These are phyloP conservation scores for Luehdorfia chinensis DNA, from an alignment of 1,140 invertebrate genomes.

Conservation along the genomic window DNA sequence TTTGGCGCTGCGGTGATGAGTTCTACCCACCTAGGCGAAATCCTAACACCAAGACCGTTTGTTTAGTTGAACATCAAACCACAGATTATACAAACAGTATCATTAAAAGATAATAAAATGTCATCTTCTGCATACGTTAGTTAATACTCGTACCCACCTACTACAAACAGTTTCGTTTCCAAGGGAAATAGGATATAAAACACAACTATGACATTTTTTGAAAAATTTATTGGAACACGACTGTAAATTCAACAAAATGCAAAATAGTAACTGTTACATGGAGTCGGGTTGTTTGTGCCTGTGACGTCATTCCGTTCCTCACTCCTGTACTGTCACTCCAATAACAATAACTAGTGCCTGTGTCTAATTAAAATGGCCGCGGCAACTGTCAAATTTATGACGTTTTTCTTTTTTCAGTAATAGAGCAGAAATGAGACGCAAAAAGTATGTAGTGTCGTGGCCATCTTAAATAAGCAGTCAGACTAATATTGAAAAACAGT, in stretches of 20 bases:
- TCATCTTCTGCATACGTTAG: no score
- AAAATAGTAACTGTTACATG: slow-evolving; percentile 70
- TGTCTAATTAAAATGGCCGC: background rate
- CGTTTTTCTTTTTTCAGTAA: background rate
- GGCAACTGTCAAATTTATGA: background rate
- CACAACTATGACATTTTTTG: slow-evolving; percentile 45
- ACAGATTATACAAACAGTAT: no score
- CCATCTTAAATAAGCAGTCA: slow-evolving; percentile 5
- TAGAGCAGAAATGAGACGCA: background rate
- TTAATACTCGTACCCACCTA: no score
- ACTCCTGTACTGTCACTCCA: slow-evolving; percentile 16
- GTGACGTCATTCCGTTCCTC: slow-evolving; percentile 23
- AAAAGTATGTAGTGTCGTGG: background rate
- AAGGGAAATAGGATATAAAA: slow-evolving; percentile 2
- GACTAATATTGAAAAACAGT: slow-evolving; percentile 30
- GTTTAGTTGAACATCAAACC: no score
- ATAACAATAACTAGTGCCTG: background rate
- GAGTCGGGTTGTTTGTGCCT: slow-evolving; percentile 36
- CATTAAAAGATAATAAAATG: no score
- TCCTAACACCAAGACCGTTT: no score
- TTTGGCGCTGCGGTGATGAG: no score
- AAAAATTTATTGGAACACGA: slow-evolving; percentile 72
- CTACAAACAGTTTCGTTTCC: background rate
- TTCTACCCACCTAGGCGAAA: no score
- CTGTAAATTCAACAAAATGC: slow-evolving; percentile 75